Evolutionary conservation across 2,888 invertebrate species (phyloP).

Genomic region (Endotricha flammealis): DNA sequence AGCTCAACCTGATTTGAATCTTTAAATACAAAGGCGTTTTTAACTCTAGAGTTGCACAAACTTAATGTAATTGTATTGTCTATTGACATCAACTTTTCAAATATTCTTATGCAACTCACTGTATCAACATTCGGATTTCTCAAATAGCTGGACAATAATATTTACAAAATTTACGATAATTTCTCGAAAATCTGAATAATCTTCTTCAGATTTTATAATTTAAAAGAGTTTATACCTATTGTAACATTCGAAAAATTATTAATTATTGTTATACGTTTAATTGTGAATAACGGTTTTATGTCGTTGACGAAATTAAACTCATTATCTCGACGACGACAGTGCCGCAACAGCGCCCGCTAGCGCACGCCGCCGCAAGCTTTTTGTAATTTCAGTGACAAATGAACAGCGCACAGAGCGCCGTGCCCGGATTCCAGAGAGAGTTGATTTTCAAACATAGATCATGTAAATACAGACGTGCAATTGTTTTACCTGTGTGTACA

Average conservation of each 20-base stretch:
- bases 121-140: too few relatives aligned
- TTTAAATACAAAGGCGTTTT: too few relatives aligned
- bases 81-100: too few relatives aligned
- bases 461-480: constrained; percentile 12
- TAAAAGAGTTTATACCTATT: constrained; percentile 16
- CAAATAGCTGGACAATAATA: too few relatives aligned
- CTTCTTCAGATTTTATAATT: too few relatives aligned
- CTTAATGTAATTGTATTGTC: too few relatives aligned
- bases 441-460: constrained; percentile 47
- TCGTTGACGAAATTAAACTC: constrained; percentile 56
- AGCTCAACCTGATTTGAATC: too few relatives aligned
- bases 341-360: constrained; percentile 27
- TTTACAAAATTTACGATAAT: too few relatives aligned
- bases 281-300: constrained; percentile 34
- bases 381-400: constrained; percentile 69
- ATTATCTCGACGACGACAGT: constrained; percentile 40
- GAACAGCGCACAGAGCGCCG: constrained; percentile 45
- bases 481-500: too few relatives aligned
- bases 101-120: too few relatives aligned
- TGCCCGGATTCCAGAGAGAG: constrained; percentile 29
- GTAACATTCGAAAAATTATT: constrained; percentile 21
- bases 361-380: constrained; percentile 47
- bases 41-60: too few relatives aligned
- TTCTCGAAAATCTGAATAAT: too few relatives aligned
- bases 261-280: constrained; percentile 27